A percentile compares a stretch with the other conserved stretches of the same genome.
Conservation (phyloP, 2,888 invertebrate genomes). For the Scrobipalpa atriplicella region DNA sequence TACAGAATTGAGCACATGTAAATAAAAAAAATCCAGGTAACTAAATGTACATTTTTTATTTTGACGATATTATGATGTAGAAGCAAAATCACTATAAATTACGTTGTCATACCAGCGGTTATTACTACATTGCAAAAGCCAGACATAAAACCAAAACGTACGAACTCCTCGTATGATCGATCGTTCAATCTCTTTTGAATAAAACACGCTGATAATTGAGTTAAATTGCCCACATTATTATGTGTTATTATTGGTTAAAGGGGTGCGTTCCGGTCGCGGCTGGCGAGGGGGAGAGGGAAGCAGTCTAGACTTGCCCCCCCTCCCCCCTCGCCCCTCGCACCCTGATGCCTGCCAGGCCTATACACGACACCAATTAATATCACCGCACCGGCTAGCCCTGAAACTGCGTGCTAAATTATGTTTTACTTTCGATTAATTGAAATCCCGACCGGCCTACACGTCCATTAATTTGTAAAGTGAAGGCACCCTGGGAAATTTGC, state of each 20-base stretch:
- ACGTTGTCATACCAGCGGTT: too few species aligned
- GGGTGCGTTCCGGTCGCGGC: constrained; percentile 34
- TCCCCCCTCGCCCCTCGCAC: constrained; percentile 37
- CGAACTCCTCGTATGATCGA: constrained; percentile 8
- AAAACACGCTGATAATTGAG: constrained; percentile 27
- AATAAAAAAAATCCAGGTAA: too few species aligned
- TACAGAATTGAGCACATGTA: too few species aligned
- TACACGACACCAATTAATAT: constrained; percentile 60
- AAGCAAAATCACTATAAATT: too few species aligned
- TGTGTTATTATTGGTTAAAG: constrained; percentile 29
- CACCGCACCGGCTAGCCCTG: constrained; percentile 39
- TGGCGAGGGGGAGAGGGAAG: constrained; percentile 43
- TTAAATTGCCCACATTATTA: constrained; percentile 32
- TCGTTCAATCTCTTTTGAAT: constrained; percentile 11
- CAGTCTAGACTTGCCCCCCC: constrained; percentile 58
- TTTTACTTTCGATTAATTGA: constrained; percentile 41
- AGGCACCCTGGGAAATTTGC: background rate
- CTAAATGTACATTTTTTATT: too few species aligned
- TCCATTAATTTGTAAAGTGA: background rate
- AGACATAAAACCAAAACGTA: constrained; percentile 15
- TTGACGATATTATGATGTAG: too few species aligned
- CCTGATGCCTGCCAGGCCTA: constrained; percentile 37
- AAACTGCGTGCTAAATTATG: constrained; percentile 40
- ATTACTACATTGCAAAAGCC: background rate
- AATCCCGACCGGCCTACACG: constrained; percentile 20